These are phyloP conservation scores for Pelosia muscerda DNA, from an alignment of 2,888 invertebrate species.

Conservation along the genomic window DNA sequence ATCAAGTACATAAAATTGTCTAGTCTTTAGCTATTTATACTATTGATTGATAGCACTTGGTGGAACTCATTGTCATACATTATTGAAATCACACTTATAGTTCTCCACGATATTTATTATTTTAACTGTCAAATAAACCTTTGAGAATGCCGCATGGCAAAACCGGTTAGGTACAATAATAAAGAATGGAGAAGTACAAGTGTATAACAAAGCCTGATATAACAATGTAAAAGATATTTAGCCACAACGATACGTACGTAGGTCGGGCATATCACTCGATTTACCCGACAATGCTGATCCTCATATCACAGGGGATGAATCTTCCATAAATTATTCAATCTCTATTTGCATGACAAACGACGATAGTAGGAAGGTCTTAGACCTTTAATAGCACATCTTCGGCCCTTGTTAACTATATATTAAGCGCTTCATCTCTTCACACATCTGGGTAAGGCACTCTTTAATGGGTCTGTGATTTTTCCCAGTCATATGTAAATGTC, in stretches of 20 bases:
- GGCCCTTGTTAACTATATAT: constrained; percentile 65
- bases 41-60: too few species aligned
- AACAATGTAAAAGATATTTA: constrained; percentile 50
- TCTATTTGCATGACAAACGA: constrained; percentile 85
- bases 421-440: constrained; percentile 64
- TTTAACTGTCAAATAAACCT: too few species aligned
- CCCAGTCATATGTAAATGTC: constrained; percentile 79
- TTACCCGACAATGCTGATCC: constrained; percentile 69
- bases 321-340: constrained; percentile 83
- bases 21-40: too few species aligned
- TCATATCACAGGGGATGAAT: constrained; percentile 75
- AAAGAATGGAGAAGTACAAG: too few species aligned
- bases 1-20: too few species aligned
- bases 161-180: too few species aligned
- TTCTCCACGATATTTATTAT: too few species aligned
- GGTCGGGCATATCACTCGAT: constrained; percentile 60
- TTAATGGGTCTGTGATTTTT: constrained; percentile 80
- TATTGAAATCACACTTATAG: too few species aligned
- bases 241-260: constrained; percentile 35
- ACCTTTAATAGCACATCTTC: constrained; percentile 74
- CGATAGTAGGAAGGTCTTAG: constrained; percentile 74
- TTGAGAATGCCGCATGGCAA: too few species aligned
- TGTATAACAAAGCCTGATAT: constrained; percentile 29
- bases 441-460: constrained; percentile 66
- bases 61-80: too few species aligned